Base-by-base conservation (phyloP, 2,888 invertebrate genomes). In the Myathropa florea region DNA sequence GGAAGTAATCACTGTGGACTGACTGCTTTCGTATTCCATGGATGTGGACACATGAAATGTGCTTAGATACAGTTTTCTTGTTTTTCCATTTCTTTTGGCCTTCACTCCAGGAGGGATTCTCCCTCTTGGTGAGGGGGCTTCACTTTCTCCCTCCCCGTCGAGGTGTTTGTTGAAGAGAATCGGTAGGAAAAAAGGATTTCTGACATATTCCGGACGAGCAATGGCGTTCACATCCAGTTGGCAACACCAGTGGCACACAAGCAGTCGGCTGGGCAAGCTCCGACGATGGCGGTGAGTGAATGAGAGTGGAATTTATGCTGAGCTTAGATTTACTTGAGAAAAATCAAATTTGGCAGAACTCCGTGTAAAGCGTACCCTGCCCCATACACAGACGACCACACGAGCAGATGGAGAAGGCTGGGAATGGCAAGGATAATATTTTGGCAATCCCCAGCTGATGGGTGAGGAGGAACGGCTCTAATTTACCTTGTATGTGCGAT, bases 241-340 rank as follows among this genome's bases (percentile, higher is more conserved):
- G 68, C 73, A 78, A 70, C 14, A 55, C n/a, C n/a, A n/a, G n/a
- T n/a, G 10, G 30, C 55, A 46, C 67, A 46, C 28, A 30, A 28
- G 67, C 61, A 23, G 33, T 33, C 39, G n/a, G 18, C 46, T 18
- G 6, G 46, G 6, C 18, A 3, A 18, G 10, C 12, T 12, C 33
- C 12, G 33, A 3, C 12, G 3, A 33, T 12, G 33, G 33, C 12
- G 33, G 33, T 3, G 76, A 76, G 67, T 84, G 71, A 36, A 70
- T 64, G 61, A 39, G 83, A 59, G 55, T 63, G 73, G 60, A 78
- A 78, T 86, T 83, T 86, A 75, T 86, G 86, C 86, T 86, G 86
- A 86, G 86, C 86, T 86, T 26, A 75, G 86, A 83, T 83, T 86
- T 75, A 86, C 86, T 86, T 65, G 83, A 82, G 75, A 86, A 86